Evolutionary conservation across 2,113 vertebrate genomes (phyloP), one percentile per base, ranked within the genome.

Genomic region (Scolopax mira): DNA sequence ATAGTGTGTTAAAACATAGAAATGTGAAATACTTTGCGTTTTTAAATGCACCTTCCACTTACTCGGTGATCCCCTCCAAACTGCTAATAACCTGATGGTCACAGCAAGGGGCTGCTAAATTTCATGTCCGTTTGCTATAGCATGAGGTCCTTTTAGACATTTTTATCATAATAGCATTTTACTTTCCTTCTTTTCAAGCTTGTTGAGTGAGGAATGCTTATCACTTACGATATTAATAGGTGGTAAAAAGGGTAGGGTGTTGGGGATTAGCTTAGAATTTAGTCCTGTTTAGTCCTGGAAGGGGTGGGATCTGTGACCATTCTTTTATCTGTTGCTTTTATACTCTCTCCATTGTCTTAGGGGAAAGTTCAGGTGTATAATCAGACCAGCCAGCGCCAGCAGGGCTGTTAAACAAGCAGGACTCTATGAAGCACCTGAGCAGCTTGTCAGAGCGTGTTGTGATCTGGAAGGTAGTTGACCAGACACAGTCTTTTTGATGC

Each of bases 361-460:
- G 33, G 39, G n/a, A 58, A 85, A 9, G 28, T 74, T 88, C 21
- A 57, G 61, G 10, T 66, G 21, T 81, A 35, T 55, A 55, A 66
- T 54, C 51, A 69, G 41, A 57, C 23, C 7, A 61, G 46, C 74
- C 14, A 33, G 21, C 16, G 22, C 5, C 2, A 3, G 23, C 2
- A 81, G 19, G 10, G 10, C 10, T 77, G 78, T 60, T 58, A 54
- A 67, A 75, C 52, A 51, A 54, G 39, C 42, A 74, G 52, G 67
- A 60, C 55, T 72, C 57, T 54, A 0, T 73, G 39, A 58, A 77
- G n/a, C 39, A 9, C 1, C 0, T 1, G 4, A 60, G 37, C 39
- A 65, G 35, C 44, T 46, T 55, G 11, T 67, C 67, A 35, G 42
- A 90, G 48, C 25, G 64, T 35, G 24, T 41, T 62, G 11, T 67